Evolutionary conservation across 1,140 invertebrate species (phyloP), one percentile per base, ranked within the genome.

Genomic region (Lethocerus indicus): DNA sequence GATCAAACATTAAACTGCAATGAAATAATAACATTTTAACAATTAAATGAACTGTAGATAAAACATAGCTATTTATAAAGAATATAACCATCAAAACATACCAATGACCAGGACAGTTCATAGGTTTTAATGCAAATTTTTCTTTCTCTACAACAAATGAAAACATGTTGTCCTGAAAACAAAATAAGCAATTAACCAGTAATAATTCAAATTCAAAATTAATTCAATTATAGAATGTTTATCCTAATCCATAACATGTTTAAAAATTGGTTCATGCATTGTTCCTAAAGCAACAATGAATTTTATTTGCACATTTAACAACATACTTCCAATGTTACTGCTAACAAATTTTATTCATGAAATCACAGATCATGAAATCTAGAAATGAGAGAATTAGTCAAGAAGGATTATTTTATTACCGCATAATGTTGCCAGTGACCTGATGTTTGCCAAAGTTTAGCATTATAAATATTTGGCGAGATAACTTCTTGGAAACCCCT

Each of bases 101-200:
- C n/a, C n/a, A n/a, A 67, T 97, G 92, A 1, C 93, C 93, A 0
- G 95, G 95, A 63, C 96, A 99, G 64, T 99, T 99, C 96, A 99
- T 99, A 0, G 96, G 96, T 63, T 99, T 99, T 47, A 99, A 67
- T 0, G 88, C 95, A 70, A 85, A 99, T n/a, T 75, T 89, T 64
- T 98, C 93, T 63, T 97, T 97, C 63, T 98, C 95, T 0, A 91
- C 76, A 52, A 98, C 93, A 68, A 98, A 95, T 0, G 79, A 80
- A 66, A 97, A 98, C 89, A 96, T 96, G 58, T 94, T 94, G 14
- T n/a, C n/a, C n/a, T n/a, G n/a, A n/a, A n/a, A n/a, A 95, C 89
- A 66, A n/a, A 42, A 35, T 45, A n/a, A 29, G 29, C 14, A 6
- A 26, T 12, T 5, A 25, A 48, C 12, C 7, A 35, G 20, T 53